phyloP scores from a whole-genome alignment of 2,888 invertebrate species.

The Acleris emargana region DNA sequence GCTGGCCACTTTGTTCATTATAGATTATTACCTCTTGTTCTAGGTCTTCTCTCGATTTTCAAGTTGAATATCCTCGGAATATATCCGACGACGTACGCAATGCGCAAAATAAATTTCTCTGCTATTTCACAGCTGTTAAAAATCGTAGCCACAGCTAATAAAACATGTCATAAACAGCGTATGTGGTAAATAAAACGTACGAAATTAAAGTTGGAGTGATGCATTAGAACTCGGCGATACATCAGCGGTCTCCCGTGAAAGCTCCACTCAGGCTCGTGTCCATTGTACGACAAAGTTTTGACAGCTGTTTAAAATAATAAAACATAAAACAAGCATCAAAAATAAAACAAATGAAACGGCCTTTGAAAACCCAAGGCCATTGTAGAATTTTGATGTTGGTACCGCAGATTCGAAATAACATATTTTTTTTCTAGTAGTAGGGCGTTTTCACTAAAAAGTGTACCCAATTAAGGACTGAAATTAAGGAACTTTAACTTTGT shows the following conservation, averaged over 20 bases:
- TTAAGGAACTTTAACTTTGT: no score
- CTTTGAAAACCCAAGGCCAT: no score
- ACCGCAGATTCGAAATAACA: no score
- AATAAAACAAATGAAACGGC: background rate
- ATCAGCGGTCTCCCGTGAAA: conserved; percentile 50
- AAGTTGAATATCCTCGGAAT: no score
- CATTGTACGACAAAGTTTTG: conserved; percentile 38
- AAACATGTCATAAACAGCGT: conserved; percentile 29
- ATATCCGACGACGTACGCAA: conserved; percentile 2
- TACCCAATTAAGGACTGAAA: no score
- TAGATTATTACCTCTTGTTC: no score
- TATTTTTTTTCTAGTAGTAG: no score
- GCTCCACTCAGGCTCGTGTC: conserved; percentile 44
- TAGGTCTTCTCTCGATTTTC: no score
- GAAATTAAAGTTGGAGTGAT: conserved; percentile 52
- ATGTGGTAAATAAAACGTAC: conserved; percentile 45
- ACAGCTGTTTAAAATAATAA: background rate
- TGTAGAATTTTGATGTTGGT: no score
- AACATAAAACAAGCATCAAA: background rate
- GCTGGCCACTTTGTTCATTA: no score
- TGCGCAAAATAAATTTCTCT: conserved; percentile 10
- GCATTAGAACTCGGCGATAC: conserved; percentile 56
- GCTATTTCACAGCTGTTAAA: conserved; percentile 13
- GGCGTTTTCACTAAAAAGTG: no score
- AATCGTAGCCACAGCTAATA: conserved; percentile 16